These are phyloP conservation scores for Temnothorax nylanderi DNA, from an alignment of 1,140 invertebrate genomes.

Conservation along the genomic window DNA sequence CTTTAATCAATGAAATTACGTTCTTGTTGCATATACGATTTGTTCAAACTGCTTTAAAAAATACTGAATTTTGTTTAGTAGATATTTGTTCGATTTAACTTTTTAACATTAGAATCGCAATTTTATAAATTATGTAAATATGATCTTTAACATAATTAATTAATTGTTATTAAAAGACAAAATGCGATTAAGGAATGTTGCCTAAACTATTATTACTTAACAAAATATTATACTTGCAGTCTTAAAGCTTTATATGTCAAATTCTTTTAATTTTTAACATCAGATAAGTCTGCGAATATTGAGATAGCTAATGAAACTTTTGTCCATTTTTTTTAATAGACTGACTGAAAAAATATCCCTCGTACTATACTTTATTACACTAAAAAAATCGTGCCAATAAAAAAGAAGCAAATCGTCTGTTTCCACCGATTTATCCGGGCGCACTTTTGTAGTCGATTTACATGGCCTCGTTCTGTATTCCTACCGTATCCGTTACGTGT, in stretches of 20 bases:
- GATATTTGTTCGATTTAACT: neutral
- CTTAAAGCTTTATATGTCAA: neutral
- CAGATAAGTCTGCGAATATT: neutral
- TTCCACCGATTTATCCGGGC: conserved; percentile 50
- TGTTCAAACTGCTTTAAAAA: conserved; percentile 32
- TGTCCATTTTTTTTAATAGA: neutral
- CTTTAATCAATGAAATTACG: conserved; percentile 53
- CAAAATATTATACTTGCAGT: neutral
- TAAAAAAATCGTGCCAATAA: neutral
- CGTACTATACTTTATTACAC: conserved; percentile 28
- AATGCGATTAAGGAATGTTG: neutral
- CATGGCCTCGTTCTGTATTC: conserved; percentile 1
- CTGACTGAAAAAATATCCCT: conserved; percentile 29
- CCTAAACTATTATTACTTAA: neutral
- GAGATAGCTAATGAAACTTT: neutral
- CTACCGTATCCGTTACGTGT: neutral
- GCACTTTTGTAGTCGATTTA: conserved; percentile 46
- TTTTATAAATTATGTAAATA: neutral
- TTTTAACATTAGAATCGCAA: neutral
- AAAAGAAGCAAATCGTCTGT: conserved; percentile 27
- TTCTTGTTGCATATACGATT: conserved; percentile 12
- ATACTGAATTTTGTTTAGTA: conserved; percentile 9
- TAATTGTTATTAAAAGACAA: neutral
- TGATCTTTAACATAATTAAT: neutral
- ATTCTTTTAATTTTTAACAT: neutral